Evolutionary conservation across 2,888 invertebrate species (phyloP), one percentile per base, ranked within the genome.

Genomic region (Branchipolynoe longqiensis): DNA sequence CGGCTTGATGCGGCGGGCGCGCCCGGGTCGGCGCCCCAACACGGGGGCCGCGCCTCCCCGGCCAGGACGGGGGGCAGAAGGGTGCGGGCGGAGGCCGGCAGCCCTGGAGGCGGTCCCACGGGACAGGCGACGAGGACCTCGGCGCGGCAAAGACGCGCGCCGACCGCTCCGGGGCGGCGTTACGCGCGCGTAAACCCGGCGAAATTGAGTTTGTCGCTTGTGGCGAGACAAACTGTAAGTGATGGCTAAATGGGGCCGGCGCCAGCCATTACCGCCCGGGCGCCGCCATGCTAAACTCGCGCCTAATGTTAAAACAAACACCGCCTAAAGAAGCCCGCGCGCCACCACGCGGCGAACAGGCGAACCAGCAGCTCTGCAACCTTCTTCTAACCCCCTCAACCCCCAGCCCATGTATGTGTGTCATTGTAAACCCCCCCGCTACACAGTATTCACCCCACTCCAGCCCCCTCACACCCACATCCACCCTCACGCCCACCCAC

Each of bases 261-360:
- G n/a, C n/a, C 48, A 22, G 54, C 48, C 78, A 78, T 78, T 78
- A 78, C 25, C 62, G 38, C 69, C 25, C 36, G 69, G 36, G 69
- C 69, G 18, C 36, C 69, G 69, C 69, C 58, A 58, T 58, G 69
- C 36, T 8, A 69, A 69, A 38, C 38, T 33, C 36, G 36, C 69
- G 36, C 36, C 69, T 69, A 69, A 69, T 69, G 69, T 69, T 69
- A 69, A 69, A 69, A 69, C 69, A 69, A 69, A 69, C 69, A 38
- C 69, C 36, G 12, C 69, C 58, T 8, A 48, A 48, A 48, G 48
- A 48, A 48, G 48, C 48, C 48, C n/a, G n/a, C n/a, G n/a, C n/a
- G n/a, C n/a, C n/a, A n/a, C n/a, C n/a, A n/a, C n/a, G n/a, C n/a
- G n/a, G n/a, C n/a, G n/a, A n/a, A n/a, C n/a, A n/a, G n/a, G n/a